Conservation (phyloP, 2,888 invertebrate genomes). For the Ptychoptera albimana region DNA sequence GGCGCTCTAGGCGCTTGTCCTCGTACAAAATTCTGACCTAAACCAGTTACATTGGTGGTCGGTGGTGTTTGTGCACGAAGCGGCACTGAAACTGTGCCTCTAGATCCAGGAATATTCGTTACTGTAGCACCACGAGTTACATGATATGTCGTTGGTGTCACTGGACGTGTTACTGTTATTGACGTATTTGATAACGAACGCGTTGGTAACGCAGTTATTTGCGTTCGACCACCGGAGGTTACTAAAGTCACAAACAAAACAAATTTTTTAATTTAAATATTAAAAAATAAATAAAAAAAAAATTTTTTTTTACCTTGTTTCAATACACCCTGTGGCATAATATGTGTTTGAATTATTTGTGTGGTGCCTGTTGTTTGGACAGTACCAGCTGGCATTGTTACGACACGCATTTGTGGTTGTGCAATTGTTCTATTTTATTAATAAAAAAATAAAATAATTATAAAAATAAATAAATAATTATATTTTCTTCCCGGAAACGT, state of each 20-base stretch:
- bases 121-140: constrained; percentile 24
- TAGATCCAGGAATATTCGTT: constrained; percentile 25
- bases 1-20: constrained; percentile 19
- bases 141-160: constrained; percentile 25
- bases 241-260: background rate
- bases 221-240: constrained; percentile 18
- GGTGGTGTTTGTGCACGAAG: constrained; percentile 22
- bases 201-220: constrained; percentile 27
- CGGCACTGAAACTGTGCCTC: constrained; percentile 19
- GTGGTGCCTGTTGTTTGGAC: constrained; percentile 20
- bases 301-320: constrained; percentile 34
- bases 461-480: background rate
- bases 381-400: constrained; percentile 6
- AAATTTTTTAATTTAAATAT: too few species aligned
- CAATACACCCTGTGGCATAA: constrained; percentile 35
- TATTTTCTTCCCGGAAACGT: too few species aligned
- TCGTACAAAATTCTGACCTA: constrained; percentile 24
- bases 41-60: constrained; percentile 12
- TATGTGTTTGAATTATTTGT: constrained; percentile 29
- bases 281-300: background rate
- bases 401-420: constrained; percentile 7
- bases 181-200: constrained; percentile 30
- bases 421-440: background rate
- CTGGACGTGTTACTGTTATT: constrained; percentile 28
- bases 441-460: background rate